Base-by-base conservation (phyloP, 2,888 invertebrate species). In the Microchrysa polita region DNA sequence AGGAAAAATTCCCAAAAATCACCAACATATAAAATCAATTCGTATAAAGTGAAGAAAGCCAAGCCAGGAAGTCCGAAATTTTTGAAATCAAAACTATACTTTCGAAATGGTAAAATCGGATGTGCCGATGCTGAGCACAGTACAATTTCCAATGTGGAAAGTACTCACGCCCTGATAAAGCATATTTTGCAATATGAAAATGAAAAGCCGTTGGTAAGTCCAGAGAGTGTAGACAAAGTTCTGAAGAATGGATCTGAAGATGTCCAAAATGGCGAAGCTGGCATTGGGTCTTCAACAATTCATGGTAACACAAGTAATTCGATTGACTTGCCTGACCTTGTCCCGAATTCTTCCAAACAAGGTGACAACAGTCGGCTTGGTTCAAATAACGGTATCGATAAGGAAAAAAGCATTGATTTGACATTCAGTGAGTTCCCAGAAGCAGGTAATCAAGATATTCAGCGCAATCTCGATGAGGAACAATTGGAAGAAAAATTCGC, bases 141-240 rank as follows among this genome's bases (percentile, higher is more conserved):
- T 22, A 55, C 65, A 12, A 82, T 82, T 61, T 75, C 83, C 48
- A 84, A 85, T 76, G 81, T 85, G 18, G 83, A 85, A 69, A 81
- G 83, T 63, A 85, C 85, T 0, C 85, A 84, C 76, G 84, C 83
- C 0, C 73, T 85, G 77, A 82, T 85, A n/a, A 85, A 85, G 75
- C 81, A 84, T 44, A 85, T 85, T 55, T 77, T 85, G 2, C 80
- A 80, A 55, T 81, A 79, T 76, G 82, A 83, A 77, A 82, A 83
- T 69, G 83, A 84, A 73, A 84, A 84, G 74, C 84, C 84, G 0
- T 74, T 84, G 48, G 85, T 84, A 0, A 82, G 85, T 77, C 83
- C 83, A 0, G 83, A 83, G 42, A 83, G 83, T 74, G 84, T 84
- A 20, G 77, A 82, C 1, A 80, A 82, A 5, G 81, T 84, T 10